Evolutionary conservation across 2,797 vertebrate species (phyloP).

Genomic region (Gadopsis bispinosus): DNA sequence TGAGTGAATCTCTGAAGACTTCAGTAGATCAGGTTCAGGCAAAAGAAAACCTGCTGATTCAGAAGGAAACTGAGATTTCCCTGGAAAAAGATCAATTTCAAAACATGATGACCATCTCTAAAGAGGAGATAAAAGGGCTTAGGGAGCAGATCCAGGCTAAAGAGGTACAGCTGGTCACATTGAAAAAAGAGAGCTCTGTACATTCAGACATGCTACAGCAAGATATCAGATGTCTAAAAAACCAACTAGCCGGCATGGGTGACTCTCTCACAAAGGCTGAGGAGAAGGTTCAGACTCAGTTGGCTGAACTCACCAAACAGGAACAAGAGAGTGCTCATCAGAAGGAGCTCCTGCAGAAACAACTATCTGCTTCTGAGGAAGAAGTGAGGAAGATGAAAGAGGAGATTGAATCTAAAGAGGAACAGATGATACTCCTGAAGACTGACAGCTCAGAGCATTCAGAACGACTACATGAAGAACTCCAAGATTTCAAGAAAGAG

Average conservation of each 20-base stretch:
- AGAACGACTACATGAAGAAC: conserved; percentile 71
- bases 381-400: conserved; percentile 45
- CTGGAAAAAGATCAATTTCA: conserved; percentile 48
- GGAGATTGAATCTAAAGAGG: conserved; percentile 56
- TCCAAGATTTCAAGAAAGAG: conserved; percentile 72
- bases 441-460: conserved; percentile 35
- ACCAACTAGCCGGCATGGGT: conserved; percentile 7
- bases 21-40: conserved; percentile 56
- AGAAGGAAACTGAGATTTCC: conserved; percentile 62
- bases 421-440: conserved; percentile 57
- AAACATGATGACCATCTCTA: conserved; percentile 32
- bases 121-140: conserved; percentile 70
- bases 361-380: conserved; percentile 41
- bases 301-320: conserved; percentile 30
- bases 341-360: conserved; percentile 53
- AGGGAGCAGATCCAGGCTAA: conserved; percentile 50
- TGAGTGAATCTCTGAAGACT: conserved; percentile 47
- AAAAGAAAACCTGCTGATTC: conserved; percentile 60
- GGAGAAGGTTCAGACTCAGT: conserved; percentile 41
- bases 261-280: conserved; percentile 54
- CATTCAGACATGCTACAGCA: conserved; percentile 52
- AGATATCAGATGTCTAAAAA: conserved; percentile 55
- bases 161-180: conserved; percentile 52
- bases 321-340: conserved; percentile 46
- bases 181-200: conserved; percentile 32